Base-by-base conservation (phyloP, 2,797 vertebrate species). In the Enteromius trimaculatus region DNA sequence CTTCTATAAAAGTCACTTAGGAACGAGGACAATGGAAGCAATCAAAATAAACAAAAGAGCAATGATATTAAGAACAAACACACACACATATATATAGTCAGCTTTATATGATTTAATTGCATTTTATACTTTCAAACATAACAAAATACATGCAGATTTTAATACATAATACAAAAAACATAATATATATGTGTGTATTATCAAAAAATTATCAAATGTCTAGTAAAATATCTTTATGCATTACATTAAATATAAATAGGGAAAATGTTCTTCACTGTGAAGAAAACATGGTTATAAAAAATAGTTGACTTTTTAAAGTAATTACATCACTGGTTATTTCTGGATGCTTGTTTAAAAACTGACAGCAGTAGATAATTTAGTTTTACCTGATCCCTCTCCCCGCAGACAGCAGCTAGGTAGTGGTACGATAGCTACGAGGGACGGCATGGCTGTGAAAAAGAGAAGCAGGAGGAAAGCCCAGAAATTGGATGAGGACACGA, bases 401-500 rank as follows among this genome's bases (percentile, higher is more conserved):
- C 71, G 9, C 51, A 96, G 94, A 9, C 4, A 37, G 83, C 89
- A 92, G 86, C 13, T 65, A 6, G 80, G 6, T 31, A 64, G 87
- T 81, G 89, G 85, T 85, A 85, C 76, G 75, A 88, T 72, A 62
- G 16, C 60, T 31, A 51, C 5, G 55, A 72, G 42, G 13, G 39
- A 81, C n/a, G 39, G 86, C 49, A 89, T 92, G 17, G 91, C 90
- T 0, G 87, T 83, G 0, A 94, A 75, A 83, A 96, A 93, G 88
- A 96, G 93, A 89, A 89, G 87, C 77, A 94, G 82, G 86, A 97
- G 94, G 87, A 94, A 93, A 90, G 51, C 85, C 0, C 91, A 92
- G 10, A 81, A 82, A 0, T 80, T 94, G 31, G 95, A 96, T 0
- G 97, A 98, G 89, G 95, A 98, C 84, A 90, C 97, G 80, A 90